These are phyloP conservation scores for Galaxea fascicularis DNA, from an alignment of 92 coral and sea anemone species.

Conservation along the genomic window DNA sequence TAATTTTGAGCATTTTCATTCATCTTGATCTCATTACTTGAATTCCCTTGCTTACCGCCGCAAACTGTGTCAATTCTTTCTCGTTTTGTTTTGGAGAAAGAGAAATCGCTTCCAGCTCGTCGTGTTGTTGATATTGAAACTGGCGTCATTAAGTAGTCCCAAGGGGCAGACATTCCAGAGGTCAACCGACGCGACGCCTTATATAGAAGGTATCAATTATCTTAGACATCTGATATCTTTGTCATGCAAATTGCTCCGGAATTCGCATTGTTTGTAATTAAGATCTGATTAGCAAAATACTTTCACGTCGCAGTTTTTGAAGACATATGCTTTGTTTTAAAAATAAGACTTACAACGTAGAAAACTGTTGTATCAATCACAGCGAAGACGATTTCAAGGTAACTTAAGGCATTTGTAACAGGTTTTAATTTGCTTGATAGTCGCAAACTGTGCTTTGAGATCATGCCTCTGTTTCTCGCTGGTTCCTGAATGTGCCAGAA, in stretches of 20 bases:
- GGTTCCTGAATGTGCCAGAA: no score
- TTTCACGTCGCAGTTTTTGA: not conserved
- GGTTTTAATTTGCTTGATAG: no score
- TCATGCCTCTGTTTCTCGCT: no score
- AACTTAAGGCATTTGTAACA: no score
- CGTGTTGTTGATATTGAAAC: constrained; percentile 11
- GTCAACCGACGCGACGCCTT: constrained; percentile 19
- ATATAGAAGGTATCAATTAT: not conserved
- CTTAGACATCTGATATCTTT: not conserved
- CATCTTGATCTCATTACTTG: no score
- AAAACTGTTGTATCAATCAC: no score
- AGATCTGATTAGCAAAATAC: not conserved
- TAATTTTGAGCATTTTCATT: no score
- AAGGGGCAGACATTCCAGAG: constrained; percentile 6
- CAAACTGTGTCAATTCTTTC: not conserved
- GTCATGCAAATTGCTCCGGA: constrained; percentile 35
- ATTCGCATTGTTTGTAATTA: constrained; percentile 34
- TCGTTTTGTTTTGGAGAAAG: not conserved
- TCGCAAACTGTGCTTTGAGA: no score
- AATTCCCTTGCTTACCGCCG: not conserved
- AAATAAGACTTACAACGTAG: not conserved
- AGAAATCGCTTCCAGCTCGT: not conserved
- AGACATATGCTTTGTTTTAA: not conserved
- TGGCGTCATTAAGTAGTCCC: not conserved
- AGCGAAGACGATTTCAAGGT: no score